These are phyloP conservation scores for Coboldia fuscipes DNA, from an alignment of 1,140 invertebrate genomes.

Conservation along the genomic window DNA sequence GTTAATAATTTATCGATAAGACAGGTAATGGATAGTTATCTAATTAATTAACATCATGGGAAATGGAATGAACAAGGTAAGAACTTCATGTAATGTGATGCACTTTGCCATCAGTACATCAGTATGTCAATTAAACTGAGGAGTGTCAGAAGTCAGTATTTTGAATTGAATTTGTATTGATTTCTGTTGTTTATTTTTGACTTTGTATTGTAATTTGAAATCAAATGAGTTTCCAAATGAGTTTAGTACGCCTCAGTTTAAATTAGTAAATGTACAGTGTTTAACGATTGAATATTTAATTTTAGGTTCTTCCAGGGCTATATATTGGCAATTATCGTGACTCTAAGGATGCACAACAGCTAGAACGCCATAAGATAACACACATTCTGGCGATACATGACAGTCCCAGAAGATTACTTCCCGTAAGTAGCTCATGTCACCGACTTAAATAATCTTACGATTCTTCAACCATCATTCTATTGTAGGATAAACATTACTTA, in stretches of 20 bases:
- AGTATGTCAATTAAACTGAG: constrained; percentile 1
- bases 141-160: not conserved
- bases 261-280: too few relatives aligned
- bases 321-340: constrained; percentile 79
- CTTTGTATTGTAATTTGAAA: not conserved
- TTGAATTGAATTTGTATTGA: not conserved
- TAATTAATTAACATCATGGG: constrained; percentile 43
- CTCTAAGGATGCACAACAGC: constrained; percentile 73
- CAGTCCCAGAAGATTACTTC: constrained; percentile 63
- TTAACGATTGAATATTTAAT: constrained; percentile 6
- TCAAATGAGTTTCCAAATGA: too few relatives aligned
- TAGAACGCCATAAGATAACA: constrained; percentile 76
- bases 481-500: constrained; percentile 82
- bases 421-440: constrained; percentile 31
- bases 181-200: not conserved
- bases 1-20: too few relatives aligned
- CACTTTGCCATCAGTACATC: too few relatives aligned
- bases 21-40: too few relatives aligned
- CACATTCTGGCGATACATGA: constrained; percentile 93
- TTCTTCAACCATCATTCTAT: not conserved
- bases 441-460: not conserved
- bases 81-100: too few relatives aligned
- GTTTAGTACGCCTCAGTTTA: too few relatives aligned
- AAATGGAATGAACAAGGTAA: constrained; percentile 62
- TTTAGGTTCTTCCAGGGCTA: constrained; percentile 63